These are phyloP conservation scores for Paragorgia papillata DNA, from an alignment of 92 coral and sea anemone species.

Conservation along the genomic window DNA sequence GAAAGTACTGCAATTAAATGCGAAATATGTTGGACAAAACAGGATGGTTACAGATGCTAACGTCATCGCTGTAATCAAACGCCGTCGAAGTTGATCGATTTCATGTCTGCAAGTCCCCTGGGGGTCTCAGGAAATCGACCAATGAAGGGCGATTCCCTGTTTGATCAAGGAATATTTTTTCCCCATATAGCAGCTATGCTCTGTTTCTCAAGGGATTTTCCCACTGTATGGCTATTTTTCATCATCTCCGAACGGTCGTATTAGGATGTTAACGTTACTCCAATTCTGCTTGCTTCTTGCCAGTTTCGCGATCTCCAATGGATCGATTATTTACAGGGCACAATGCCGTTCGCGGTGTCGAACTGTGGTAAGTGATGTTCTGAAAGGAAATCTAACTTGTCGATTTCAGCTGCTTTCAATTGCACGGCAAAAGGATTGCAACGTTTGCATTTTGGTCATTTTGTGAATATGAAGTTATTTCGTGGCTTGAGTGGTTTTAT, in stretches of 20 bases:
- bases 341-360: constrained; percentile 31
- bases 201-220: constrained; percentile 16
- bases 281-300: not conserved
- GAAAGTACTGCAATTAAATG: not conserved
- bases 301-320: not conserved
- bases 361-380: constrained; percentile 1
- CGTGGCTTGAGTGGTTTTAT: not conserved
- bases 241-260: not conserved
- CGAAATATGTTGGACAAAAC: not conserved
- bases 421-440: too few species aligned
- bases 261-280: not conserved
- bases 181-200: too few species aligned
- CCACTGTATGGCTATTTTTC: constrained; percentile 1
- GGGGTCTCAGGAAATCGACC: constrained; percentile 5
- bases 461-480: too few species aligned
- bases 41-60: too few species aligned
- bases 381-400: too few species aligned
- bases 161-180: constrained; percentile 1
- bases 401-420: not conserved
- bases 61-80: constrained; percentile 2
- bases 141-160: constrained; percentile 38
- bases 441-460: too few species aligned
- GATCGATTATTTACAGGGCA: constrained; percentile 24
- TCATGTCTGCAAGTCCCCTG: not conserved
- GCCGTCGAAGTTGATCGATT: constrained; percentile 20